phyloP scores from a whole-genome alignment of 2,797 vertebrate genomes.

The Fundulus diaphanus region DNA sequence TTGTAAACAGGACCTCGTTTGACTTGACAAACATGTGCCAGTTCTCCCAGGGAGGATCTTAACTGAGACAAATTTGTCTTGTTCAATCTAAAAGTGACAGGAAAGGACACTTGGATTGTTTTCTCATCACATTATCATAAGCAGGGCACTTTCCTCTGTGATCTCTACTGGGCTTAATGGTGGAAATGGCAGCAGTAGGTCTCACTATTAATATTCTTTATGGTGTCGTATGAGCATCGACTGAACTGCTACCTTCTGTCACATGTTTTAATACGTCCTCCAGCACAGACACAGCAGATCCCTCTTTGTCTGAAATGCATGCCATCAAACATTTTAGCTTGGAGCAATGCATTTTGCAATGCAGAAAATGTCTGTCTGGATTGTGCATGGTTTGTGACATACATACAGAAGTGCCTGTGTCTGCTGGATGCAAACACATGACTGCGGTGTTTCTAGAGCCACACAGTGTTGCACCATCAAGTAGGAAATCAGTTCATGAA shows the following conservation, averaged over 20 bases:
- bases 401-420: constrained; percentile 3
- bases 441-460: constrained; percentile 1
- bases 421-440: constrained; percentile 6
- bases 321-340: constrained; percentile 24
- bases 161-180: not conserved
- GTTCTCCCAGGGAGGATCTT: constrained; percentile 39
- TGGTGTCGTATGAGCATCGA: constrained; percentile 2
- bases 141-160: not conserved
- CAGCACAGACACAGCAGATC: constrained; percentile 3
- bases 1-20: constrained; percentile 32
- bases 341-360: constrained; percentile 13
- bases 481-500: not conserved
- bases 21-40: constrained; percentile 25
- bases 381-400: constrained; percentile 20
- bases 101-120: constrained; percentile 35
- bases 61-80: constrained; percentile 35
- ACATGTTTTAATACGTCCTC: not conserved
- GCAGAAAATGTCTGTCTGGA: constrained; percentile 10
- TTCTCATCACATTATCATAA: constrained; percentile 2
- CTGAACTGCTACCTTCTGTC: constrained; percentile 16
- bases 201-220: not conserved
- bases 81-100: constrained; percentile 42
- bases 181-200: not conserved
- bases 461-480: not conserved
- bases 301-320: constrained; percentile 9